Conservation (phyloP, 1,140 invertebrate species). For the Oncopodura yosiiana region DNA sequence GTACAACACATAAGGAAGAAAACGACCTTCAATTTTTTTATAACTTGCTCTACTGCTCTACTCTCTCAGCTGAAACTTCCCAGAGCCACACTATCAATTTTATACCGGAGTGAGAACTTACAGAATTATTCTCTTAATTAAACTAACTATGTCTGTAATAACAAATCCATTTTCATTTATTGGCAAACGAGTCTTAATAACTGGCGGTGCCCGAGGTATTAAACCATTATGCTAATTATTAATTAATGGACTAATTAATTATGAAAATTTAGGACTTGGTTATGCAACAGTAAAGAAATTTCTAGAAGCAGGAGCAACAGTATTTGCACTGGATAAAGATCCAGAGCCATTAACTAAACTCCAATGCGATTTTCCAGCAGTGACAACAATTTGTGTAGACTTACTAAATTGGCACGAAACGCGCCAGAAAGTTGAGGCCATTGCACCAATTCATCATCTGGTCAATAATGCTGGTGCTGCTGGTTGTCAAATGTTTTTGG, state of each 20-base stretch:
- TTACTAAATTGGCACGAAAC: constrained; percentile 65
- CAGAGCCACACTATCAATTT: too few species aligned
- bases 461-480: constrained; percentile 72
- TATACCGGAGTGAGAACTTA: too few species aligned
- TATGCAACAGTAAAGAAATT: constrained; percentile 55
- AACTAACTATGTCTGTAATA: too few species aligned
- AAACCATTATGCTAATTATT: too few species aligned
- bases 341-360: constrained; percentile 53
- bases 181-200: constrained; percentile 6
- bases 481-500: constrained; percentile 50
- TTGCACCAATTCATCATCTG: constrained; percentile 57
- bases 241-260: too few species aligned
- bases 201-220: constrained; percentile 7
- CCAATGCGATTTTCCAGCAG: constrained; percentile 49
- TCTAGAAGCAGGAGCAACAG: constrained; percentile 53
- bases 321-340: constrained; percentile 62
- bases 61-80: too few species aligned
- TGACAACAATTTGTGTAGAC: constrained; percentile 56
- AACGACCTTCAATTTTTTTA: too few species aligned
- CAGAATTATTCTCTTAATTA: too few species aligned
- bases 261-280: constrained; percentile 66
- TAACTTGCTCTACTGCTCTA: too few species aligned
- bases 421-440: constrained; percentile 45
- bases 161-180: too few species aligned
- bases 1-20: too few species aligned